Base-by-base conservation (phyloP, 2,888 invertebrate genomes). In the Drepana falcataria region DNA sequence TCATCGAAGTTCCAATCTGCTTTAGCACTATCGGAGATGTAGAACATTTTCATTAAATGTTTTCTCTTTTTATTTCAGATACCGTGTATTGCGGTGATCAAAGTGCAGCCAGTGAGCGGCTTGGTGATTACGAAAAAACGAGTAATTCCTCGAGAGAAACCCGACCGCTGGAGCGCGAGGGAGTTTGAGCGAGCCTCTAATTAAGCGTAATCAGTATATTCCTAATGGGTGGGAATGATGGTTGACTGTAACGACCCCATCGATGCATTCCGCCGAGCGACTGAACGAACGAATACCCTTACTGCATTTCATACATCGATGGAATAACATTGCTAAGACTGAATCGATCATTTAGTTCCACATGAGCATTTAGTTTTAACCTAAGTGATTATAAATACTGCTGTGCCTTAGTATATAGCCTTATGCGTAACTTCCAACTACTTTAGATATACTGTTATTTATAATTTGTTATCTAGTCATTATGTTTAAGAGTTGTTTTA, bases 141-240 rank as follows among this genome's bases (percentile, higher is more conserved):
- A 85, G 85, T 81, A 86, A 44, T 85, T 87, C 83, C 79, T 82
- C 77, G 73, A 77, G 84, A 80, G 77, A 77, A 81, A 78, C 69
- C 73, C 77, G 79, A 77, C 69, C 77, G 77, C 75, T 75, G 82
- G 80, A 83, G 84, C 85, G 87, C 83, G 75, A 79, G 81, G 76
- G 81, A 76, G 81, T 83, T 77, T 71, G 77, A 80, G 86, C 78
- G 86, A 85, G 83, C 85, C 87, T 84, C 81, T 87, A 91, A 91
- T 91, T 91, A 91, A 88, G 83, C 86, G 87, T 87, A 91, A 91
- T 91, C 91, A 91, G 89, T 89, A 85, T 91, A 91, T 89, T 88
- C 88, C 88, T 91, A 91, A 91, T 89, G 91, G 88, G 86, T 83
- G 90, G 81, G 83, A 86, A 85, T 91, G 89, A 90, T 90, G 82